These are phyloP conservation scores for Dolichoris vasculosae DNA, from an alignment of 1,140 invertebrate species.

Conservation along the genomic window DNA sequence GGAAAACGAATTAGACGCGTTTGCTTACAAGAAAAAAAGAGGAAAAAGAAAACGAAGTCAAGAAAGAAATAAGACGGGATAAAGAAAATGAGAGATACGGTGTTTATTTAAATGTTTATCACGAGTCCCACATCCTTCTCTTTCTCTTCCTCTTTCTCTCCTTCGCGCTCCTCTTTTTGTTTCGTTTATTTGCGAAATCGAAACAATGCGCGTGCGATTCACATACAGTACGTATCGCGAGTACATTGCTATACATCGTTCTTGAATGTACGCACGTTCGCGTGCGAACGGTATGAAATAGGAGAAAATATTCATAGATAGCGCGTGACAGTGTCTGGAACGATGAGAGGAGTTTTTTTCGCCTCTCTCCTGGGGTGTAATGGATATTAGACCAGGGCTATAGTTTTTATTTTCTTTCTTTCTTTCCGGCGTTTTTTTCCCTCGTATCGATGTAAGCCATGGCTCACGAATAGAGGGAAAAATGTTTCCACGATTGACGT, in stretches of 20 bases:
- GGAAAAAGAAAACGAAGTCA: neutral
- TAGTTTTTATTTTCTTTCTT: constrained; percentile 2
- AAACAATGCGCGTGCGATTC: neutral
- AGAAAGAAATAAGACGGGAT: neutral
- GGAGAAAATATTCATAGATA: neutral
- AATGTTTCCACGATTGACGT: constrained; percentile 48
- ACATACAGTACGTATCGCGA: neutral
- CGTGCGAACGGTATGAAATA: neutral
- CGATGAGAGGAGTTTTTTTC: neutral
- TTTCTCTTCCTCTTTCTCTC: neutral
- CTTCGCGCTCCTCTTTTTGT: constrained; percentile 16
- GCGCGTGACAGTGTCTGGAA: neutral
- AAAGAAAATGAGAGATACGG: neutral
- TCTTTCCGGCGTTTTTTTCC: neutral
- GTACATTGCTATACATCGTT: neutral
- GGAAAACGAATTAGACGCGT: constrained; percentile 14
- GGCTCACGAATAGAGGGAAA: neutral
- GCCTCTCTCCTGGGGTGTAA: neutral
- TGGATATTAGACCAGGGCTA: constrained; percentile 38
- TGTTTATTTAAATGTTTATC: neutral
- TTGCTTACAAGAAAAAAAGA: neutral
- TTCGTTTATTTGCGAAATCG: constrained; percentile 24
- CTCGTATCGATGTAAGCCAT: neutral
- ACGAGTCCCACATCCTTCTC: neutral
- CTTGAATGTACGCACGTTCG: neutral